These are phyloP conservation scores for Pampusana beccarii DNA, from an alignment of 2,113 vertebrate species.

Conservation along the genomic window DNA sequence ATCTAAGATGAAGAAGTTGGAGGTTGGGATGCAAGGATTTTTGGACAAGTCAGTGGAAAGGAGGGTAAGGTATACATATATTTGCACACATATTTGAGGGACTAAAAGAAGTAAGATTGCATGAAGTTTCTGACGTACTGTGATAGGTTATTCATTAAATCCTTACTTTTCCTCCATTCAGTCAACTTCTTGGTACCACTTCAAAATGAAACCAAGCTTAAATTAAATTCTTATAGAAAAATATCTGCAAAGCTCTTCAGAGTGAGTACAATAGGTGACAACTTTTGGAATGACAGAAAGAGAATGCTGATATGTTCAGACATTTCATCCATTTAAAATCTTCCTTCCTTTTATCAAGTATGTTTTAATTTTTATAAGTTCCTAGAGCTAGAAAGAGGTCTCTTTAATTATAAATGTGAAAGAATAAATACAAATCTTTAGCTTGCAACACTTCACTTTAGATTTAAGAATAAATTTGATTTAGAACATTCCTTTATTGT, in stretches of 20 bases:
- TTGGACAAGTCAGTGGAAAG: neutral
- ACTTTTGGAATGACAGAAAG: neutral
- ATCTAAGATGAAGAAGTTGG: neutral
- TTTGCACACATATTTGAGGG: neutral
- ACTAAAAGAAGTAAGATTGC: neutral
- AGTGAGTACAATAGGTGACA: neutral
- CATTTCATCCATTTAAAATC: constrained; percentile 2
- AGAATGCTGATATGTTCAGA: neutral
- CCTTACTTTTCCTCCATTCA: neutral
- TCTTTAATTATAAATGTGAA: constrained; percentile 25
- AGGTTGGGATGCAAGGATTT: neutral
- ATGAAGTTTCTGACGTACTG: neutral
- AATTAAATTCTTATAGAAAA: neutral
- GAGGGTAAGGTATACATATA: neutral
- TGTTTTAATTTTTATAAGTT: constrained; percentile 13
- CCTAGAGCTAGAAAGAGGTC: neutral
- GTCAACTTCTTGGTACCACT: neutral
- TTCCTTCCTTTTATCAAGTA: constrained; percentile 16
- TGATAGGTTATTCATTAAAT: neutral
- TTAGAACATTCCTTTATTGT: neutral
- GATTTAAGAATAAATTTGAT: constrained; percentile 4
- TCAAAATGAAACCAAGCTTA: neutral
- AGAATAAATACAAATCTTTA: constrained; percentile 19
- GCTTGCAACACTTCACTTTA: neutral
- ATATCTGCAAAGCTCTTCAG: neutral